Evolutionary conservation across 1,140 invertebrate genomes (phyloP).

Genomic region (Cyphomyrmex costatus): DNA sequence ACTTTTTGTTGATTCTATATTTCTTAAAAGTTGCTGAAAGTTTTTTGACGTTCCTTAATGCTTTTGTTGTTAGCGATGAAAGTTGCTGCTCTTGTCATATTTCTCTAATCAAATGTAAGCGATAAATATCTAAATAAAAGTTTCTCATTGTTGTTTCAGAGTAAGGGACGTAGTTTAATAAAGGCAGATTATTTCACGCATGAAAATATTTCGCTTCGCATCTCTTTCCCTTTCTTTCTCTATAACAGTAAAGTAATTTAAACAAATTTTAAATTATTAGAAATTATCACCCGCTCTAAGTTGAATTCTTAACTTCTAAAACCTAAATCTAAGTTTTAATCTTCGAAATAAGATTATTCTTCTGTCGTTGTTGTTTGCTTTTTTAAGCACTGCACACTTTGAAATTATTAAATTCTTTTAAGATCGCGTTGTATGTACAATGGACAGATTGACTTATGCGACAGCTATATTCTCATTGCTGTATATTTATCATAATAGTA

Average conservation of each 20-base stretch:
- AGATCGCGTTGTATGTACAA: not conserved
- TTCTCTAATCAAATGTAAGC: too few relatives aligned
- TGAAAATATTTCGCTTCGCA: not conserved
- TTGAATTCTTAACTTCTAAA: not conserved
- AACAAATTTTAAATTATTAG: not conserved
- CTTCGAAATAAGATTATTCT: not conserved
- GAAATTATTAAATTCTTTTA: not conserved
- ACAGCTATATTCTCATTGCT: constrained; percentile 20
- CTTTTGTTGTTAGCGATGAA: too few relatives aligned
- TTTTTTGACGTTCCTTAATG: too few relatives aligned
- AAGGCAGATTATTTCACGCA: not conserved
- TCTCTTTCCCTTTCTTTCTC: not conserved
- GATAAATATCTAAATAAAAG: too few relatives aligned
- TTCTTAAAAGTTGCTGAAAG: too few relatives aligned
- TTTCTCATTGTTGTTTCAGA: too few relatives aligned
- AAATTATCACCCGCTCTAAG: not conserved
- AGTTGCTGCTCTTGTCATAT: too few relatives aligned
- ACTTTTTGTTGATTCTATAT: too few relatives aligned
- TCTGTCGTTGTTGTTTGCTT: not conserved
- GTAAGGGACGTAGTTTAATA: too few relatives aligned
- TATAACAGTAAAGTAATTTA: not conserved
- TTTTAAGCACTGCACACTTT: not conserved
- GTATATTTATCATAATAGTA: not conserved
- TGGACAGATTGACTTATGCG: not conserved
- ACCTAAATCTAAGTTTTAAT: too few relatives aligned